These are phyloP conservation scores for Heteromurus nitidus DNA, from an alignment of 2,888 invertebrate species.

Conservation along the genomic window DNA sequence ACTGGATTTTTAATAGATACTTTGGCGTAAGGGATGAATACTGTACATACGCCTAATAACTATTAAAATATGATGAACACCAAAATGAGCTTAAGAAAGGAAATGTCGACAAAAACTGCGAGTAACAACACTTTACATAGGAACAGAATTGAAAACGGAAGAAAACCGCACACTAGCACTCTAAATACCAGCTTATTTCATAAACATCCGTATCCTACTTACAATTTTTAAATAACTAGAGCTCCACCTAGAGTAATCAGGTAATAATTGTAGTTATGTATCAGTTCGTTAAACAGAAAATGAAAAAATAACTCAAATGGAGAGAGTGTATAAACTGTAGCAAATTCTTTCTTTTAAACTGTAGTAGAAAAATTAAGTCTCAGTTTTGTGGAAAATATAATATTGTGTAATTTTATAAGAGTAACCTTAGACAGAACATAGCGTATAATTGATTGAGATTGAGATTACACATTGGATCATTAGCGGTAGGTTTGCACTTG, in stretches of 20 bases:
- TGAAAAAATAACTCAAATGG: neutral
- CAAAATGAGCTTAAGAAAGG: neutral
- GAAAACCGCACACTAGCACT: too few relatives aligned
- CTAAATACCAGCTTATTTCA: too few relatives aligned
- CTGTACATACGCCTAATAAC: neutral
- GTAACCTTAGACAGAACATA: neutral
- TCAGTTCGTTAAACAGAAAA: neutral
- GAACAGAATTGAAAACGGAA: too few relatives aligned
- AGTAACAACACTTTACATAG: neutral
- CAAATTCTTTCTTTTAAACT: neutral
- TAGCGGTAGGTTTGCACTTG: slow-evolving; percentile 43
- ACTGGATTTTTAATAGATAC: neutral
- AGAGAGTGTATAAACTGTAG: neutral
- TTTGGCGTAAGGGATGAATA: slow-evolving; percentile 38
- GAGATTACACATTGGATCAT: slow-evolving; percentile 53
- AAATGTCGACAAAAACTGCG: neutral
- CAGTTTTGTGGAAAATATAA: neutral
- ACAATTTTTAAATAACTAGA: neutral
- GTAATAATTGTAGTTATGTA: too few relatives aligned
- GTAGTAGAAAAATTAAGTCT: slow-evolving; percentile 9
- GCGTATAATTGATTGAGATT: slow-evolving; percentile 12
- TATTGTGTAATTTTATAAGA: neutral
- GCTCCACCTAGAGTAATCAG: neutral
- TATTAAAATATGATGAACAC: slow-evolving; percentile 32
- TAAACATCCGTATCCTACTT: too few relatives aligned